Evolutionary conservation across 2,888 invertebrate species (phyloP), one percentile per base, ranked within the genome.

Genomic region (Plebejus anna): DNA sequence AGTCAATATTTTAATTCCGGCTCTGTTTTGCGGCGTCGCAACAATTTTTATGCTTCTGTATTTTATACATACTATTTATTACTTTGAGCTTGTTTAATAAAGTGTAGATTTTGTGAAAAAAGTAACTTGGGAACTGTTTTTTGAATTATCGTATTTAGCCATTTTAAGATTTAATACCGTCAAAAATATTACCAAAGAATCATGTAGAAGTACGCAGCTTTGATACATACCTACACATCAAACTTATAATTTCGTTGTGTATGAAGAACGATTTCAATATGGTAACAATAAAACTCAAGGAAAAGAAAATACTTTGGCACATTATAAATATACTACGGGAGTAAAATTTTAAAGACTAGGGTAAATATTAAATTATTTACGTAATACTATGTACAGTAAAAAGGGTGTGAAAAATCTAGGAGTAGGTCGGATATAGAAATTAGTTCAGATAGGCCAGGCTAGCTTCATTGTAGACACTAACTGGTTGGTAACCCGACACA

Each of bases 111-210:
- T 42, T 6, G 42, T 42, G 2, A 11, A 47, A 9, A 47, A 47
- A 47, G 3, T 9, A 47, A 47, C 47, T 9, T 47, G 9, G 47
- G 9, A 47, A 47, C 9, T 47, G 47, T 47, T 47, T 2, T 2
- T 47, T 47, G 47, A 47, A 16, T 55, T 4, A 55, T 5, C 3
- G n/a, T 59, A 9, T 59, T 22, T 1, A 59, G 7, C 59, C 22
- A 59, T 59, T 59, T 9, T 22, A 28, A 28, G 61, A 61, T 61
- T 75, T 71, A 36, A 22, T 82, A 82, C 89, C 88, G 88, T 88
- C 89, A 88, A 85, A 85, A 88, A 88, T 88, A 89, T 88, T 88
- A 87, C 85, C 84, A 86, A 86, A 87, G 84, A 86, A 84, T 79
- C 70, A 77, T 78, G 77, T 76, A 77, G 76, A 79, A 79, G 79